Evolutionary conservation across 2,888 invertebrate species (phyloP), one percentile per base, ranked within the genome.

Genomic region (Oligia strigilis): DNA sequence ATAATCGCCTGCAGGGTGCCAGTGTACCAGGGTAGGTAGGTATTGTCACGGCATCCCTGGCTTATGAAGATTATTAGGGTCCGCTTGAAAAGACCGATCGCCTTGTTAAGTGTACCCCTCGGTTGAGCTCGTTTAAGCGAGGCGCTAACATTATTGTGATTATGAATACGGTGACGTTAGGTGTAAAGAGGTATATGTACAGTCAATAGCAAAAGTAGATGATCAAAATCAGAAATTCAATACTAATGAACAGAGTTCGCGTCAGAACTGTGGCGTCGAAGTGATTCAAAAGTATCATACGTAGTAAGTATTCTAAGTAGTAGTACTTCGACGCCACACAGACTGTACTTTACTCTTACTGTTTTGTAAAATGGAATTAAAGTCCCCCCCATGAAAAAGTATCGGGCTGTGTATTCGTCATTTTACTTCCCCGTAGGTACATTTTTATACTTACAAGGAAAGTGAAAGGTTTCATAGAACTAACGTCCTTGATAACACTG

Each of bases 1-100:
- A 80, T 84, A 78, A 89, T 82, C 77, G 70, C 65, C 77, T 29
- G 29, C 29, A 58, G 52, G 75, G 81, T 67, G 71, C 65, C 40
- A 8, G n/a, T 1, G 58, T 60, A 60, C 4, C 58, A 60, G 17
- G 64, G 62, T 29, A 29, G 29, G 29, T 29, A 29, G 29, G 29
- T 11, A 58, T 36, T 72, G 88, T 80, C 83, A 83, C 65, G 77
- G 65, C 74, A 40, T 64, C 78, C 84, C 72, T 66, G 75, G 88
- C 88, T 89, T 89, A 88, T 72, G 58, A 60, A 90, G 88, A 89
- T 89, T 89, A 89, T 84, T 88, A 89, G 90, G 88, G 88, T 86
- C 72, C 80, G 81, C 77, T 88, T 74, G 81, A 72, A 60, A 72
- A 89, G 88, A 89, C 78, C 84, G 84, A 88, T 89, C 75, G 84